A percentile compares a stretch with the other conserved stretches of the same genome.
These are phyloP conservation scores for Neostethus bicornis DNA, from an alignment of 2,797 vertebrate genomes.

Conservation along the genomic window DNA sequence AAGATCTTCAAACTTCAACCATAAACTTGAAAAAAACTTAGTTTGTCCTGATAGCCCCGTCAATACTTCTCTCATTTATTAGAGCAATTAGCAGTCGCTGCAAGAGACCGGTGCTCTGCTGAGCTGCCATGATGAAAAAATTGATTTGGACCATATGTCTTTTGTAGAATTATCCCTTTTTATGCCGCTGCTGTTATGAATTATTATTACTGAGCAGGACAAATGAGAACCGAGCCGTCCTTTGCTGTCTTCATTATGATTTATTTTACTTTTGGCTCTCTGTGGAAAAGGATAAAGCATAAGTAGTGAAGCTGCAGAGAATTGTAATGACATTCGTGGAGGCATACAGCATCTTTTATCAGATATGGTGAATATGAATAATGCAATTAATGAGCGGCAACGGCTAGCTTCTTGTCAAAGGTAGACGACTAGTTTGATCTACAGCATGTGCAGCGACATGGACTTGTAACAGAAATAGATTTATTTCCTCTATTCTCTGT, in stretches of 20 bases:
- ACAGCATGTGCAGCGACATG: conserved; percentile 15
- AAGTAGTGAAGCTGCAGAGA: conserved; percentile 44
- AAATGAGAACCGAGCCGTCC: conserved; percentile 71
- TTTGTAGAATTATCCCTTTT: conserved; percentile 66
- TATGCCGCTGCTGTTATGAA: conserved; percentile 59
- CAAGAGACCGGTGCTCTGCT: conserved; percentile 50
- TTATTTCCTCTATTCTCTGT: conserved; percentile 25
- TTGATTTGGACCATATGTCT: conserved; percentile 70
- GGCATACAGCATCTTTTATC: conserved; percentile 58
- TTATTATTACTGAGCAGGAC: conserved; percentile 63
- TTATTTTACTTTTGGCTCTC: conserved; percentile 63
- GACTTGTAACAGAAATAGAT: conserved; percentile 20
- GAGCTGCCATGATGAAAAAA: conserved; percentile 55
- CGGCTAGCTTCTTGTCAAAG: conserved; percentile 53
- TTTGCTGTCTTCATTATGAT: conserved; percentile 69
- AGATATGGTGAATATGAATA: conserved; percentile 64
- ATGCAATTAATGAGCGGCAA: conserved; percentile 62
- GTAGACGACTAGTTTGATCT: conserved; percentile 57
- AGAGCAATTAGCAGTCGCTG: conserved; percentile 68
- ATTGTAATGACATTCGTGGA: conserved; percentile 62
- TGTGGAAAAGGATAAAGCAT: conserved; percentile 53
- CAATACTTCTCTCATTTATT: conserved; percentile 65
- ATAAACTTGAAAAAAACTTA: conserved; percentile 37
- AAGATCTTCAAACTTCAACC: conserved; percentile 11
- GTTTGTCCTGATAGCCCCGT: conserved; percentile 43